Evolutionary conservation across 2,113 vertebrate species (phyloP).

Genomic region (Pica pica): DNA sequence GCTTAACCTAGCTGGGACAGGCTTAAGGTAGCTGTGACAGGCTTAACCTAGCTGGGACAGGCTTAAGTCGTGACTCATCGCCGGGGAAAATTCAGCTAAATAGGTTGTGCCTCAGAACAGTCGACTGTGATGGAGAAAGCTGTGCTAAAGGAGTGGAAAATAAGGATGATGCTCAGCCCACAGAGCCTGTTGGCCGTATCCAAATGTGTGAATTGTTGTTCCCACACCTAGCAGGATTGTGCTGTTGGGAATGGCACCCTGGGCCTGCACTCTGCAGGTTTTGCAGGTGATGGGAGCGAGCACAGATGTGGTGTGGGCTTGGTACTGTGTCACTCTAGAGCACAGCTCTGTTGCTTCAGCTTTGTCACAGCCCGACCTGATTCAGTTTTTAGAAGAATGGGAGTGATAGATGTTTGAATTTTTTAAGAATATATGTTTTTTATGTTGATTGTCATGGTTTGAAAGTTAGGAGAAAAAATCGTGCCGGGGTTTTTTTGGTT

Average conservation of each 20-base stretch:
- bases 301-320: background rate
- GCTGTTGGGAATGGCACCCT: rapidly evolving
- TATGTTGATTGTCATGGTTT: background rate
- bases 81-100: background rate
- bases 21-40: rapidly evolving
- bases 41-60: rapidly evolving
- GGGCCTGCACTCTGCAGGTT: background rate
- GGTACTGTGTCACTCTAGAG: background rate
- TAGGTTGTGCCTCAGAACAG: background rate
- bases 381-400: background rate
- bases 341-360: background rate
- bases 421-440: background rate
- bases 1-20: rapidly evolving
- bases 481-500: background rate
- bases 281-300: background rate
- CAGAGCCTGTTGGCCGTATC: background rate
- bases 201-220: background rate
- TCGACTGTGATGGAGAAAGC: background rate
- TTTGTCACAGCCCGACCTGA: background rate
- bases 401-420: background rate
- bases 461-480: background rate
- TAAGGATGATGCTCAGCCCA: background rate
- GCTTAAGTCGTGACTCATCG: rapidly evolving
- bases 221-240: background rate
- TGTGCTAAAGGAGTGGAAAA: background rate